These are phyloP conservation scores for Heteropelma amictum DNA, from an alignment of 2,888 invertebrate species.

Conservation along the genomic window DNA sequence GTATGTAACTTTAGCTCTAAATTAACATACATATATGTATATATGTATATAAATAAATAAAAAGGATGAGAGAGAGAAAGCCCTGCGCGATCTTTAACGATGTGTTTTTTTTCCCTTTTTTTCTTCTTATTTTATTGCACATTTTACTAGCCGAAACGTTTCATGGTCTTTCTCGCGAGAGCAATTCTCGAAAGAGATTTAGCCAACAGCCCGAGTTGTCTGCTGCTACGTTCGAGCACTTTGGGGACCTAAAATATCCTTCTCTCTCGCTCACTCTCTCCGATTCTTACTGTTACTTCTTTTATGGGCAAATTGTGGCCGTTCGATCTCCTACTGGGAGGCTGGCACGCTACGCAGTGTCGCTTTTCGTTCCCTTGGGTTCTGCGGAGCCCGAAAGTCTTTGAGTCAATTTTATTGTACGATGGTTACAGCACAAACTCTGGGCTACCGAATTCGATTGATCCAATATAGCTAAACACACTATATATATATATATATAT, in stretches of 20 bases:
- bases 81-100: neutral
- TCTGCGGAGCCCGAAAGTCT: constrained; percentile 22
- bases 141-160: constrained; percentile 28
- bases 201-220: constrained; percentile 28
- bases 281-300: constrained; percentile 1
- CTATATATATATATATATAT: neutral
- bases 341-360: constrained; percentile 19
- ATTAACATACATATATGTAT: no score
- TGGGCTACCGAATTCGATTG: constrained; percentile 56
- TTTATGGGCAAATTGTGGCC: constrained; percentile 15
- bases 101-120: neutral
- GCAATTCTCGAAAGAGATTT: constrained; percentile 49
- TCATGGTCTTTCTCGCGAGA: constrained; percentile 8
- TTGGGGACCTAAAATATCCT: constrained; percentile 43
- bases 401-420: constrained; percentile 63
- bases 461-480: constrained; percentile 42
- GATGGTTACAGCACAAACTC: neutral
- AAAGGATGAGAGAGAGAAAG: no score
- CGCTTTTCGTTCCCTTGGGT: constrained; percentile 41
- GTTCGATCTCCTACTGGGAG: constrained; percentile 36
- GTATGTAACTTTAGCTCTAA: no score
- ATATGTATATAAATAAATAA: no score
- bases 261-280: constrained; percentile 19
- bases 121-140: constrained; percentile 33
- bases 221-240: constrained; percentile 27